Base-by-base conservation (phyloP, 2,888 invertebrate genomes). In the Diloba caeruleocephala region DNA sequence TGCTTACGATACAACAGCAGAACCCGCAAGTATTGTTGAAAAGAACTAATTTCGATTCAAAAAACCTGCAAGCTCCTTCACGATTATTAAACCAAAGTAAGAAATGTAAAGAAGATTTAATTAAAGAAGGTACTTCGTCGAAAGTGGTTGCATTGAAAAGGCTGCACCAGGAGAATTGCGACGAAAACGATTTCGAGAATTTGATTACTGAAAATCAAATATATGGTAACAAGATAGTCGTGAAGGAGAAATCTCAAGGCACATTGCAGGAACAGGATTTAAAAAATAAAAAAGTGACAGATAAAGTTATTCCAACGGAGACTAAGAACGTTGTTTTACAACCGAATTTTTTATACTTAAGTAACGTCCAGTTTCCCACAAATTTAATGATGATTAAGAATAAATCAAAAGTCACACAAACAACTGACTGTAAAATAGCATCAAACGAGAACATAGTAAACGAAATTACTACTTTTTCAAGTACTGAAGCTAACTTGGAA, bases 131-230 rank as follows among this genome's bases (percentile, higher is more conserved):
- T 50, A 68, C 79, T 41, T 84, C 90, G 34, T 90, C 91, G 6
- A 93, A 93, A 78, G 93, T 94, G 0, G 93, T 94, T 8, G 88
- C 94, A 31, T 76, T 93, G 38, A 94, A 94, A 77, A 80, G 92
- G 33, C 78, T 91, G 56, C 93, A 92, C 62, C 93, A 93, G 56
- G 93, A 93, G 42, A 90, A 91, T 68, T 88, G 88, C 62, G 93
- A 94, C 67, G 93, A 93, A 74, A 92, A 93, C 53, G 94, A 94
- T 76, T 94, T 94, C 73, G 94, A 94, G 71, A 94, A 94, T 79
- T 84, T 94, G 67, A 94, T 94, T 33, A 93, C 94, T 17, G 93
- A 94, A 78, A 94, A 94, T 81, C 93, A 94, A 84, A 94, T 94
- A 57, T 94, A 93, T 73, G 93, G 93, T 64, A 93, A 94, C 67